Evolutionary conservation across 2,888 invertebrate genomes (phyloP), one percentile per base, ranked within the genome.

Genomic region (Neria commutata): DNA sequence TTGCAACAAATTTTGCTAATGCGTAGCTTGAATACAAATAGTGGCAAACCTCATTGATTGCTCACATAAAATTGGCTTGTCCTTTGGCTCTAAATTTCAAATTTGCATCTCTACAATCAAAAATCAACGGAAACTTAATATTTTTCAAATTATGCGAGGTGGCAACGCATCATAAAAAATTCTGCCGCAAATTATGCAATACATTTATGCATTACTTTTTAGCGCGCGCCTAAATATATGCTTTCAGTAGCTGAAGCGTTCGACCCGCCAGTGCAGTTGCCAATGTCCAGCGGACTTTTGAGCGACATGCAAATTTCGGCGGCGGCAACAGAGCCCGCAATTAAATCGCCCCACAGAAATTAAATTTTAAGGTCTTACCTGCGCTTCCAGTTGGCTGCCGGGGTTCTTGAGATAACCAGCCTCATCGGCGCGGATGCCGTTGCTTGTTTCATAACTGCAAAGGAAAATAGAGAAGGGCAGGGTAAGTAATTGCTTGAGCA

Each of bases 361-460:
- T 42, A 42, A 42, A 17, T 10, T n/a, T 26, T 25, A 26, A 23
- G 16, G 42, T 68, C 71, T 67, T 60, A 83, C 83, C 79, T 87
- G 86, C 53, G 84, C 84, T 73, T 86, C 87, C 55, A 84, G 75
- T 68, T 86, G 84, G 16, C 83, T 78, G 19, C 87, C 87, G 29
- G 84, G 83, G 73, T 86, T 86, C 76, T 86, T 87, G 58, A 88
- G 77, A 74, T 83, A 86, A 48, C 88, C 88, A 67, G 84, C 83
- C 80, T 88, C 88, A 70, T 87, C 84, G 26, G 85, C 87, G 61
- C 84, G 83, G 67, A 88, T 88, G 59, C 88, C 88, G 70, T 88
- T 88, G 63, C 85, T 86, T 4, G 87, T 87, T 80, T 87, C 86
- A 73, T 87, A 88, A 75, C 87, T 87, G 68, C 42, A 57, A 54